Evolutionary conservation across 2,113 vertebrate species (phyloP), one percentile per base, ranked within the genome.

Genomic region (Aramus guarauna): DNA sequence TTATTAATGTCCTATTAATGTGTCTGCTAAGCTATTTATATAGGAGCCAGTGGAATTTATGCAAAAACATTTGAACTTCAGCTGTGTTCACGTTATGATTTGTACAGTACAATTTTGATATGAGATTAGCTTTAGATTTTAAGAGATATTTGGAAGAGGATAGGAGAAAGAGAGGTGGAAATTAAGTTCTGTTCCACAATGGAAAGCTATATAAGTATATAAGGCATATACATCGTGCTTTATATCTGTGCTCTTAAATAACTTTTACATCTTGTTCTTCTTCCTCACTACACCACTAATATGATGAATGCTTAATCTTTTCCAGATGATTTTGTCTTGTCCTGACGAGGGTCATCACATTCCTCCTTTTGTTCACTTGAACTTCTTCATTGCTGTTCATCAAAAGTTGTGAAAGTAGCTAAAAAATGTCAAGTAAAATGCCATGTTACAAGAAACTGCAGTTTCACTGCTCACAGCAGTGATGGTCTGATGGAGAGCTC

Each of bases 1-100:
- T 95, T 82, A 87, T 88, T 90, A 85, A 91, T 73, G 71, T 90
- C 43, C 39, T 37, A 63, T 94, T 96, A 94, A 85, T 71, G 17
- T 79, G 53, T 87, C 71, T 93, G 53, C 86, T 93, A 76, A 69
- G n/a, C 34, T 95, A 73, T 94, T 95, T 92, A 55, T 73, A 69
- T 59, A 69, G 66, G 18, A 85, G 66, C 3, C 62, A 66, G 32
- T 87, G 55, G 83, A 73, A 55, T 81, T 90, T 50, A 66, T 76
- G 62, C 66, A 85, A 82, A 78, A 86, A 22, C n/a, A 37, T 60
- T 84, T 78, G 18, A 81, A 87, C 48, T 71, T 89, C 36, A 82
- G 36, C 47, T 85, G 22, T 75, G 24, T 94, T 78, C 23, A 56
- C 45, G 17, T 72, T 77, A 64, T 58, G 34, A 20, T 94, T 91